Percentiles rank a stretch among this genome's conserved stretches.
Evolutionary conservation across 2,113 vertebrate species (phyloP).

Genomic region (Dasyornis broadbenti): DNA sequence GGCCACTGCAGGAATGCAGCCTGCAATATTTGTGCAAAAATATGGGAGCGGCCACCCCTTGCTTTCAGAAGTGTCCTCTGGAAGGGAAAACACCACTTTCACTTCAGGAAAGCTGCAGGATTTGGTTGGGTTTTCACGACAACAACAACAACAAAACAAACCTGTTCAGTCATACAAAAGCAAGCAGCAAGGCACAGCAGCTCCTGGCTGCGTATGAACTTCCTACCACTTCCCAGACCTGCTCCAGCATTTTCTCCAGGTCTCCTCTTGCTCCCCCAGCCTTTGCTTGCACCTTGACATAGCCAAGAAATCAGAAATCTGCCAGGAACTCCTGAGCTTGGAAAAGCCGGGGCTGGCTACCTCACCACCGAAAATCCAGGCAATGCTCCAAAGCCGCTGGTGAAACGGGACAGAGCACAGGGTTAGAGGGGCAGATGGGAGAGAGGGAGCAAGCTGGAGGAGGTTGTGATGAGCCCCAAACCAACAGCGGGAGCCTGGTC

Average conservation of each 20-base stretch:
- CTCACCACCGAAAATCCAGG: neutral
- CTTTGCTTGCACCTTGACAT: neutral
- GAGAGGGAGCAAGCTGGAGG: neutral
- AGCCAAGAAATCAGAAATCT: neutral
- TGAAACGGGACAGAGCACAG: neutral
- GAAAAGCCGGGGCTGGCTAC: neutral
- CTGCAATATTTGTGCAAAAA: neutral
- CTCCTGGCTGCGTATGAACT: neutral
- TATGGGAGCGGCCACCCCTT: accelerated
- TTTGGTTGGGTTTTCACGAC: neutral
- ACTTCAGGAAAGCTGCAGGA: neutral
- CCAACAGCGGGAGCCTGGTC: neutral
- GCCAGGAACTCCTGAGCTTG: neutral
- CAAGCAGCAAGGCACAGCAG: neutral
- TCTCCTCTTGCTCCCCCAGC: neutral
- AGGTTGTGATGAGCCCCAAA: neutral
- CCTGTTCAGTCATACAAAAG: neutral
- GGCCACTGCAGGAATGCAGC: neutral
- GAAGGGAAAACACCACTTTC: neutral
- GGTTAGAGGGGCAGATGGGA: neutral
- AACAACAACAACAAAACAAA: neutral
- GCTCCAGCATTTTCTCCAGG: neutral
- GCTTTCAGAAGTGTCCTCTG: neutral
- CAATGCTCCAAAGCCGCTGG: neutral
- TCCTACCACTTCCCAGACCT: neutral